Conservation (phyloP, 2,113 vertebrate genomes). For the Melierax canorus region DNA sequence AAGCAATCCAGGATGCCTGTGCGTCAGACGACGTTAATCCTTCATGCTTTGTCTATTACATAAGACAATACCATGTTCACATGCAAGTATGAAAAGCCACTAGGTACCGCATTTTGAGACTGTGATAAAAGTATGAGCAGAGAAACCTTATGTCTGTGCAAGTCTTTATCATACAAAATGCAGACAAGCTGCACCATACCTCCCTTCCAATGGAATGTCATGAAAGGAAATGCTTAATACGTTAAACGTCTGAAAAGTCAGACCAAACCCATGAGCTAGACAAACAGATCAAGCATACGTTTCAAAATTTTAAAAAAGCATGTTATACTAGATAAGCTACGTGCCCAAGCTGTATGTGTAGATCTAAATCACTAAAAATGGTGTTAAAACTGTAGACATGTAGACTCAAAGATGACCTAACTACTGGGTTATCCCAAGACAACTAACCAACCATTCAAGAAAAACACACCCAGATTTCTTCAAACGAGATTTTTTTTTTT, state of each 20-base stretch:
- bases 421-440: not conserved
- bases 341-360: fast-evolving
- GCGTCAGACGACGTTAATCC: not conserved
- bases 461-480: not conserved
- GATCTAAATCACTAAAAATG: not conserved
- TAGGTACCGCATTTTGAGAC: not conserved
- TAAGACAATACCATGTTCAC: not conserved
- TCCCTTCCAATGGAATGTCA: not conserved
- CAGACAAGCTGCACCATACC: not conserved
- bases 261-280: not conserved
- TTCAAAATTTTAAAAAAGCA: not conserved
- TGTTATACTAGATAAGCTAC: not conserved
- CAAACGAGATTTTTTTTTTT: not conserved
- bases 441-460: not conserved
- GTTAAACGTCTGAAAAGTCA: not conserved
- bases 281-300: not conserved
- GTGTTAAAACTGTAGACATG: not conserved
- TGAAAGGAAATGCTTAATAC: not conserved
- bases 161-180: not conserved
- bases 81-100: not conserved
- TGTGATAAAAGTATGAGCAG: not conserved
- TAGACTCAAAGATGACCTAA: not conserved
- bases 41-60: not conserved
- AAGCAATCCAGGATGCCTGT: not conserved
- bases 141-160: not conserved